These are phyloP conservation scores for Mareca penelope DNA, from an alignment of 2,797 vertebrate genomes.

Conservation along the genomic window DNA sequence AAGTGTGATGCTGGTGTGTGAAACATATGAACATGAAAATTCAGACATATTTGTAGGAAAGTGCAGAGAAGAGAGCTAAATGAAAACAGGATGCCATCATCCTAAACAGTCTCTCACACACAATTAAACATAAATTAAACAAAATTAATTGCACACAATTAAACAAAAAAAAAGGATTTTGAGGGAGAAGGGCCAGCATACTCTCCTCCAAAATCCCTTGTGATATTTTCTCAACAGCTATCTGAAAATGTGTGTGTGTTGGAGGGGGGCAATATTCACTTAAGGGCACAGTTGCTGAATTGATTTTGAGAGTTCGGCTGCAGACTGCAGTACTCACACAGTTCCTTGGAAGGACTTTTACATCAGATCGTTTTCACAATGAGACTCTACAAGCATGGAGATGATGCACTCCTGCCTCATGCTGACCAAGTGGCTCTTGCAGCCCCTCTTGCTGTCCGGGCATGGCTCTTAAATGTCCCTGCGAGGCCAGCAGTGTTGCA, in stretches of 20 bases:
- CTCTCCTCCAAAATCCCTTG: not conserved
- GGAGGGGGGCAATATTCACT: not conserved
- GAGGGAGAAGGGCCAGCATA: not conserved
- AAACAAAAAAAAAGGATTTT: not conserved
- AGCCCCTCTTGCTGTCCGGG: not conserved
- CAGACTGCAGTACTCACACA: not conserved
- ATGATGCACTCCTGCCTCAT: fast-evolving
- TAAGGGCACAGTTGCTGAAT: not conserved
- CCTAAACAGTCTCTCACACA: not conserved
- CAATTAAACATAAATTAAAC: not conserved
- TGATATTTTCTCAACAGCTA: not conserved
- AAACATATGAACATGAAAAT: not conserved
- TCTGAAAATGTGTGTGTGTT: fast-evolving
- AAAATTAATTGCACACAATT: no score
- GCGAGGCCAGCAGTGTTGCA: not conserved
- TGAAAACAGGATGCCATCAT: not conserved
- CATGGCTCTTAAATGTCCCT: not conserved
- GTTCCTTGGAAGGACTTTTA: not conserved
- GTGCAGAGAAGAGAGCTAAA: not conserved
- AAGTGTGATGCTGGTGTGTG: fast-evolving
- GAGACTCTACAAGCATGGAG: fast-evolving
- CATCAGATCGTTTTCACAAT: not conserved
- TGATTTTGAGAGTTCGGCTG: not conserved
- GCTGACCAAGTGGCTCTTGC: not conserved
- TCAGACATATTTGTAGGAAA: not conserved